Evolutionary conservation across 2,797 vertebrate species (phyloP), one percentile per base, ranked within the genome.

Genomic region (Craterocephalus amniculus): DNA sequence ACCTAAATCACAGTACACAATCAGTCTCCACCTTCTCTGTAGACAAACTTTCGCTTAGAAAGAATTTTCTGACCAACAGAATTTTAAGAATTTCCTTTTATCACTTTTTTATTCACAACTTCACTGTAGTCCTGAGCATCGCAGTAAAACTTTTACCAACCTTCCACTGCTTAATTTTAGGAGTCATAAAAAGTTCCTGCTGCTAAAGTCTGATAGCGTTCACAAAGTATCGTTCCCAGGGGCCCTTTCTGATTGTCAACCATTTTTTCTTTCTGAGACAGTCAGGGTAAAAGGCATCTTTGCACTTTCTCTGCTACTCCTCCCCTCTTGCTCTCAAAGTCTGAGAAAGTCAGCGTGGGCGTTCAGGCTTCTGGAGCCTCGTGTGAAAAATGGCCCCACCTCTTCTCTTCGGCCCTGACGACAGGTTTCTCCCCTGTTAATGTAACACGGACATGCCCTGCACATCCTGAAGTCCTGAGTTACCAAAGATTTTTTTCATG

Each of bases 281-380:
- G n/a, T 24, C 58, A 81, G 70, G 66, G 74, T 79, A 87, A 81
- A 74, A 79, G 45, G 62, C 75, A 72, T 78, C 68, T 56, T 65
- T 73, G 62, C 4, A n/a, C 34, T 58, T 27, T 64, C 57, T 72
- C 58, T 73, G 63, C 51, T 35, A 2, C 59, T 13, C 51, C 58
- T 64, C 36, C 49, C 63, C 49, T 49, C 35, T 49, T 31, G 38
- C 67, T 57, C 63, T 67, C 43, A 20, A 24, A 67, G 67, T 74
- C 83, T 91, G 86, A 90, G 88, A 91, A 92, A 91, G 81, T 74
- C 31, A 0, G 86, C 59, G 88, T 90, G 76, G 89, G 89, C 70
- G 89, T 84, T 82, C 26, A 27, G 72, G 79, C 87, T 87, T 83
- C 81, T 63, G 76, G 70, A 79, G 83, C 71, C 62, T 76, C 13